Percentiles rank a stretch among this genome's conserved stretches.
These are phyloP conservation scores for Chrysoperla carnea DNA, from an alignment of 1,140 invertebrate species.

Conservation along the genomic window DNA sequence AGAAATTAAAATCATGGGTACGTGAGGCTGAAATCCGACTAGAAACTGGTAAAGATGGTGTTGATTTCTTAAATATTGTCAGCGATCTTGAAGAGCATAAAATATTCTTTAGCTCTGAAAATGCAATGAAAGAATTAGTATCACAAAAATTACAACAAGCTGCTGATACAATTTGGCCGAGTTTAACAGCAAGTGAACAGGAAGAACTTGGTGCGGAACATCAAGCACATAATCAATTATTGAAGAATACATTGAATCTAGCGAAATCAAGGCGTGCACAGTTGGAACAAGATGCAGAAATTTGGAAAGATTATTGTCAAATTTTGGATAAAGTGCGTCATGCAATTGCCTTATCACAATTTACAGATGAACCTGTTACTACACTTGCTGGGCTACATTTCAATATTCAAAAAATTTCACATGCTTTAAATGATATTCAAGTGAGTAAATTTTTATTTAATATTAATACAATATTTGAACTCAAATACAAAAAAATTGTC, in stretches of 20 bases:
- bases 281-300: conserved; percentile 56
- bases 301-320: conserved; percentile 64
- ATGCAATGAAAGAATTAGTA: conserved; percentile 57
- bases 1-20: conserved; percentile 72
- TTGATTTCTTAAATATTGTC: conserved; percentile 72
- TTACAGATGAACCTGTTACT: conserved; percentile 55
- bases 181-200: conserved; percentile 56
- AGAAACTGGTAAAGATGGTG: conserved; percentile 59
- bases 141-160: conserved; percentile 65
- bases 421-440: conserved; percentile 60
- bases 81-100: conserved; percentile 73
- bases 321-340: conserved; percentile 55
- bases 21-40: conserved; percentile 64
- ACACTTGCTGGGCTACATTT: conserved; percentile 58
- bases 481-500: too few species aligned
- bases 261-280: conserved; percentile 57
- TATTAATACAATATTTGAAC: not conserved
- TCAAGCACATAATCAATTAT: conserved; percentile 52
- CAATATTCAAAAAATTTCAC: conserved; percentile 61
- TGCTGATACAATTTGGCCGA: conserved; percentile 75
- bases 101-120: conserved; percentile 63
- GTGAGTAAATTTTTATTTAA: conserved; percentile 27
- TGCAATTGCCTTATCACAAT: conserved; percentile 50
- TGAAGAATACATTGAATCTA: conserved; percentile 66
- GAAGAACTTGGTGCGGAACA: conserved; percentile 63